Conservation (phyloP, 2,888 invertebrate genomes). For the Neelides folsomi region DNA sequence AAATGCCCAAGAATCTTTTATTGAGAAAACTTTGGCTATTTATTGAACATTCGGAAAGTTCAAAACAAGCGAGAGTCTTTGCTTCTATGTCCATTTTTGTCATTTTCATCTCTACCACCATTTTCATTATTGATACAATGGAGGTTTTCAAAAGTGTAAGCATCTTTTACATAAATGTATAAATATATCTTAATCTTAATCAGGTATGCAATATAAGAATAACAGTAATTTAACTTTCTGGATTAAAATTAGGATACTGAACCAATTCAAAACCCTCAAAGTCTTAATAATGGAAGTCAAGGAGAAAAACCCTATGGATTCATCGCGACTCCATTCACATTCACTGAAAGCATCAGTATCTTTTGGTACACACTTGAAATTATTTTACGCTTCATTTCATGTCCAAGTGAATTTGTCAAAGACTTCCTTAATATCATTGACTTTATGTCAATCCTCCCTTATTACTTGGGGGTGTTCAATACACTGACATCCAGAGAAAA, state of each 20-base stretch:
- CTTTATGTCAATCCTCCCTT: slow-evolving; percentile 22
- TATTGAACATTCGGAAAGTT: slow-evolving; percentile 24
- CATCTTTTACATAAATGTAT: neutral
- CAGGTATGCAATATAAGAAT: too few relatives aligned
- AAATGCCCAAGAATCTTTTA: slow-evolving; percentile 16
- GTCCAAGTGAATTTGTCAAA: slow-evolving; percentile 14
- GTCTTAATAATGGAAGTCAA: neutral
- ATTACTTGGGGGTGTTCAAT: slow-evolving; percentile 11
- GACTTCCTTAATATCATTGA: slow-evolving; percentile 26
- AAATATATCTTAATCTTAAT: too few relatives aligned
- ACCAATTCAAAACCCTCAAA: neutral
- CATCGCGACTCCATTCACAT: slow-evolving; percentile 17
- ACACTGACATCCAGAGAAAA: neutral
- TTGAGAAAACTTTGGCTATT: slow-evolving; percentile 26
- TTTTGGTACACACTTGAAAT: slow-evolving; percentile 23
- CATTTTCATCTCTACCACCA: slow-evolving; percentile 17
- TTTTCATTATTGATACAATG: slow-evolving; percentile 24
- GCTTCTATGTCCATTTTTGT: slow-evolving; percentile 19
- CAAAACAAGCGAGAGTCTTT: slow-evolving; percentile 18
- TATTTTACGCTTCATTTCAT: slow-evolving; percentile 5
- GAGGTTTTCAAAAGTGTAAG: neutral
- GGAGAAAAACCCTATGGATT: too few relatives aligned
- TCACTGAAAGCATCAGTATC: slow-evolving; percentile 19
- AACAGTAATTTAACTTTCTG: neutral
- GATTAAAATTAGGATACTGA: neutral